Evolutionary conservation across 2,113 vertebrate species (phyloP).

Genomic region (Paracanthobrama guichenoti): DNA sequence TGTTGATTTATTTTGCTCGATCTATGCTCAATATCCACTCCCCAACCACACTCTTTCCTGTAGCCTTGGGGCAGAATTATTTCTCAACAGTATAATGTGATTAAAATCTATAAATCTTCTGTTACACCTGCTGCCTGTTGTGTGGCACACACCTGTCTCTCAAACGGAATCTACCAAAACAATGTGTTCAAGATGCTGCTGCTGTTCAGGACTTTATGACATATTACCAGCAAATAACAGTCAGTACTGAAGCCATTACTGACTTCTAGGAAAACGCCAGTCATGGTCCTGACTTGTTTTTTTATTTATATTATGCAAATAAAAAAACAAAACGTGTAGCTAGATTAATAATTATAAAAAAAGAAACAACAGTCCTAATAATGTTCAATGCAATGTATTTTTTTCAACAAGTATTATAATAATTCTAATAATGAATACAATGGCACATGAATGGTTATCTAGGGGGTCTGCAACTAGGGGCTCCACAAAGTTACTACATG

Average conservation of each 20-base stretch:
- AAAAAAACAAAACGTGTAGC: not conserved
- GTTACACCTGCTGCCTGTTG: constrained; percentile 73
- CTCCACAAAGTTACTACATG: not conserved
- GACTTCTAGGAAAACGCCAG: not conserved
- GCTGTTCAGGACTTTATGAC: constrained; percentile 10
- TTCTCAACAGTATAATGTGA: constrained; percentile 70
- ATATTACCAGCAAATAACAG: constrained; percentile 3
- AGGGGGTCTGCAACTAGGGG: not conserved
- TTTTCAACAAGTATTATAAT: not conserved
- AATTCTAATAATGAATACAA: not conserved
- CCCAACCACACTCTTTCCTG: constrained; percentile 53
- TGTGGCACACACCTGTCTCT: constrained; percentile 62
- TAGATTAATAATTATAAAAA: not conserved
- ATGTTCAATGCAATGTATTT: not conserved
- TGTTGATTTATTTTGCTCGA: not conserved
- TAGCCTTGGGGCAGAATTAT: constrained; percentile 68
- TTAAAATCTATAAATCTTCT: constrained; percentile 77
- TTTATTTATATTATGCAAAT: not conserved
- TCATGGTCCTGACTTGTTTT: not conserved
- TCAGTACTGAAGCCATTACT: not conserved
- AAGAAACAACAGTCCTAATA: not conserved
- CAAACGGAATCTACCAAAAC: constrained; percentile 21
- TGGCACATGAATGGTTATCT: not conserved
- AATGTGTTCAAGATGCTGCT: not conserved
- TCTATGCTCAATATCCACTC: constrained; percentile 53